Evolutionary conservation across 2,888 invertebrate genomes (phyloP), one percentile per base, ranked within the genome.

Genomic region (Drosophila mayaguana): DNA sequence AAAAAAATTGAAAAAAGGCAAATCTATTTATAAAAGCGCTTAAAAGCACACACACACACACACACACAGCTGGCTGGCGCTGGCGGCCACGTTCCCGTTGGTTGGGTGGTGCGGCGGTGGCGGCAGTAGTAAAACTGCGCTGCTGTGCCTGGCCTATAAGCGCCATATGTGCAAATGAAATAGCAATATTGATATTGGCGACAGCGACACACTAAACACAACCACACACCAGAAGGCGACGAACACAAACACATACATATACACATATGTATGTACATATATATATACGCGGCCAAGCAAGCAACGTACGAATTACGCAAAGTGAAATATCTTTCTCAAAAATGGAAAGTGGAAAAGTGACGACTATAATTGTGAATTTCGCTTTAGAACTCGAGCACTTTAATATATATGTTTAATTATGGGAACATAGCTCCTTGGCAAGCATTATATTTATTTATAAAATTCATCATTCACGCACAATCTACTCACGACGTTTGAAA

Each of bases 221-320:
- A 57, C 42, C 45, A 62, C 80, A 83, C 68, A 34, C 18, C 50
- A 53, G 53, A 56, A 67, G 53, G 50, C 73, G 60, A 72, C 61
- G 60, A 74, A 72, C 71, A 73, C 80, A 69, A 42, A 57, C 56
- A 65, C 50, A 62, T 45, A 62, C 43, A 65, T 51, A 55, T 63
- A 79, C 57, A 55, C 43, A 68, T 57, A 51, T 51, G 43, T 63
- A 61, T 53, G 40, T 55, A 7, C 16, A 63, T 25, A 36, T 55
- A 63, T 45, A 78, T 62, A 73, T 74, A 74, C 65, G 68, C 76
- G 68, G 72, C 69, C 72, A 76, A 75, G 72, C 84, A 71, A 68
- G 64, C 82, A 83, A 83, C 73, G 83, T 81, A 91, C 82, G 86
- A 92, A 91, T 91, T 92, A 91, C 90, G 92, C 91, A 91, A 92